Conservation (phyloP, 1,140 invertebrate genomes). For the Anastrepha obliqua region DNA sequence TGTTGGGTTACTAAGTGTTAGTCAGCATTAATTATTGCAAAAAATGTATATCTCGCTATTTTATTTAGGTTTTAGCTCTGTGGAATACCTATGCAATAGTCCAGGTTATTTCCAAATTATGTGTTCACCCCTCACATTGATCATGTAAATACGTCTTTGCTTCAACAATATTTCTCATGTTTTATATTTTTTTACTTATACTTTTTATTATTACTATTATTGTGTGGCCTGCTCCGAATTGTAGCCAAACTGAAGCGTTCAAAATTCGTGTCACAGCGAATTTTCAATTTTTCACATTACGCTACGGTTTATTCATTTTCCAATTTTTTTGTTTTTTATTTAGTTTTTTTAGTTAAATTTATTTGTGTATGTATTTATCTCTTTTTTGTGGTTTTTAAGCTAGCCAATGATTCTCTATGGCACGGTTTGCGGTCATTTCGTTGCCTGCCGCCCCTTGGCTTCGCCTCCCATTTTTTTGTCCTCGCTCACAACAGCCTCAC, state of each 20-base stretch:
- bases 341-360: background rate
- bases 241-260: constrained; percentile 15
- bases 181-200: background rate
- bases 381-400: background rate
- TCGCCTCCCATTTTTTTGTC: background rate
- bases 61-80: too few relatives aligned
- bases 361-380: background rate
- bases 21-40: too few relatives aligned
- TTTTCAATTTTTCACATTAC: constrained; percentile 39
- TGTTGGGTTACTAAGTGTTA: too few relatives aligned
- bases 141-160: too few relatives aligned
- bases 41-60: too few relatives aligned
- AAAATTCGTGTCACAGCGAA: constrained; percentile 39
- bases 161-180: background rate
- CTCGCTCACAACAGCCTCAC: background rate
- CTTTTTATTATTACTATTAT: too few relatives aligned
- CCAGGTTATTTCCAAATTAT: too few relatives aligned
- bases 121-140: too few relatives aligned
- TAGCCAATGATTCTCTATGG: background rate
- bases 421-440: background rate
- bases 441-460: too few relatives aligned
- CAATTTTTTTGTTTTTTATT: background rate
- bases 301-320: background rate
- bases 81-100: too few relatives aligned
- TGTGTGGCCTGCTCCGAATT: background rate